Base-by-base conservation (phyloP, 2,888 invertebrate species). In the Terebella lapidaria region DNA sequence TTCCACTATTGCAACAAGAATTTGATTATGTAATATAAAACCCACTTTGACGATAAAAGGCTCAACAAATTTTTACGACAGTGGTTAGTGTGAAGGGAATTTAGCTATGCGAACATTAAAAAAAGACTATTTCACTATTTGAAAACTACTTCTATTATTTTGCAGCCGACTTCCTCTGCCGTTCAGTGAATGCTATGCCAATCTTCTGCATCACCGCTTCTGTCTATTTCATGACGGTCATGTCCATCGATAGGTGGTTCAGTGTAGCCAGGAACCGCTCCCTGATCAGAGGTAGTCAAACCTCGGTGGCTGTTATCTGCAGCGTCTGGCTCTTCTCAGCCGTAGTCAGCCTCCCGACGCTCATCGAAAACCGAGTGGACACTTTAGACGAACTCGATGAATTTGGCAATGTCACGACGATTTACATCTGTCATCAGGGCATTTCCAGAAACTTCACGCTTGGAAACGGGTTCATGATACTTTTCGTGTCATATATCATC, bases 181-280 rank as follows among this genome's bases (percentile, higher is more conserved):
- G 56, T 29, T 20, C 61, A 4, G 63, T 70, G 26, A 70, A 70
- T 56, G 67, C 66, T 45, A 57, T 64, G 20, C 71, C 71, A 0
- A 55, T 73, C 18, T 62, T 72, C 4, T 61, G 68, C 46, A 72
- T 73, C 55, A 70, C 67, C 2, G 54, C 62, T 18, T 68, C 67
- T 10, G 67, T 69, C 25, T 72, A 68, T 57, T 68, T 65, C 3
- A 59, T 73, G n/a, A 71, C 70, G 24, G 65, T 63, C 42, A 64
- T 72, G 26, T 69, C 72, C 1, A 64, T 65, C 30, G 73, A 72
- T 35, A 60, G 72, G 1, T 63, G 66, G 25, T 59, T 67, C 2
- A 35, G 27, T 24, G 29, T 60, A 24, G 60, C 52, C 27, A 29
- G 24, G 5, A 3, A 1, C 22, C 4, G 26, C 27, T 15, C 27